phyloP scores from a whole-genome alignment of 2,797 vertebrate species.

The Iguana delicatissima region DNA sequence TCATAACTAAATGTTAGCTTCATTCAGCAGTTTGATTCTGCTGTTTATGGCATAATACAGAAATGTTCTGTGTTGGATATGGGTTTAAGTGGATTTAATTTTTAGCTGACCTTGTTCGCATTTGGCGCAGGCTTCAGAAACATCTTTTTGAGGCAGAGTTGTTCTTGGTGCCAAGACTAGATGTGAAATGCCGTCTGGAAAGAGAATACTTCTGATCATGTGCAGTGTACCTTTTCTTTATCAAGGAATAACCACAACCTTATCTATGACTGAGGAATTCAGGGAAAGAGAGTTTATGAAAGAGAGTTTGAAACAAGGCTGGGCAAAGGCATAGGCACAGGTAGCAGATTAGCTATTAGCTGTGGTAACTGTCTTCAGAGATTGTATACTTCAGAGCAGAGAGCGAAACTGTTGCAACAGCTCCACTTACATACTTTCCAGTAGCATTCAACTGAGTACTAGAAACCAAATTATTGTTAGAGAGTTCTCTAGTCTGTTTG shows the following conservation, averaged over 20 bases:
- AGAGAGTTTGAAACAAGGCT: background rate
- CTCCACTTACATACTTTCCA: background rate
- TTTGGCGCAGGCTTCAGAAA: conserved; percentile 12
- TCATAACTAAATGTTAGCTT: background rate
- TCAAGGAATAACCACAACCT: background rate
- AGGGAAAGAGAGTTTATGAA: background rate
- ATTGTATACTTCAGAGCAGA: background rate
- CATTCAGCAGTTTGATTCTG: background rate
- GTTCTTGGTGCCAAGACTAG: background rate
- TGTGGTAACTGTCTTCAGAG: background rate
- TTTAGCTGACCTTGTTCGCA: background rate
- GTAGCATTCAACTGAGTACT: background rate
- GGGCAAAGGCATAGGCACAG: background rate
- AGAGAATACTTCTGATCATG: background rate
- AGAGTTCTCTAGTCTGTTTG: background rate
- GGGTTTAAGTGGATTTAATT: background rate
- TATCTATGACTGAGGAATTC: background rate
- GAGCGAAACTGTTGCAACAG: background rate
- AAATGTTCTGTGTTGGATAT: background rate
- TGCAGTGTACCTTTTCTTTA: background rate
- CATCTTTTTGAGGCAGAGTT: background rate
- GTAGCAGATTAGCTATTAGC: background rate
- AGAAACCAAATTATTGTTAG: background rate
- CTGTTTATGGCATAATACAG: background rate
- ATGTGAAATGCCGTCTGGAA: background rate